Percentiles rank a stretch among this genome's conserved stretches.
These are phyloP conservation scores for Sarotherodon lohbergeri DNA, from an alignment of 2,113 vertebrate species.

Conservation along the genomic window DNA sequence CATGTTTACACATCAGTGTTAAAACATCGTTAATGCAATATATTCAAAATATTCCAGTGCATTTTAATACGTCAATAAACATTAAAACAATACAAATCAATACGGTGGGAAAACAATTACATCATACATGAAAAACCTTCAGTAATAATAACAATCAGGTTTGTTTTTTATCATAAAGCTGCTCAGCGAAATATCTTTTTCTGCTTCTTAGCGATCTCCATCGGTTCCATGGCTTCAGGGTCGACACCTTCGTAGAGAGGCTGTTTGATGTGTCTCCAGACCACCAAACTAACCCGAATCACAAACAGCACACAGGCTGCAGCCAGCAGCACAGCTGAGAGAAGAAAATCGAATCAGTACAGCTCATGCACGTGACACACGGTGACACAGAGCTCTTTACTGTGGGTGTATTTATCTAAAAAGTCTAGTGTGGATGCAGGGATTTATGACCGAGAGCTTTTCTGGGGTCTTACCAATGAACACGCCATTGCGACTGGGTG, in stretches of 20 bases:
- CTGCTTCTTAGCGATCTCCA: slow-evolving; percentile 42
- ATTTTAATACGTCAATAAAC: not conserved
- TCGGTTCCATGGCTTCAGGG: slow-evolving; percentile 26
- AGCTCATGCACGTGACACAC: not conserved
- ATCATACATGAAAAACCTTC: not conserved
- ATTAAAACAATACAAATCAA: not conserved
- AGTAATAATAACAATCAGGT: not conserved
- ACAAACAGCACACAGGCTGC: slow-evolving; percentile 39
- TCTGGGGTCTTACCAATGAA: slow-evolving; percentile 44
- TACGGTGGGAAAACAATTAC: not conserved
- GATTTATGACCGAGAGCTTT: not conserved
- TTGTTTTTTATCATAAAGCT: not conserved
- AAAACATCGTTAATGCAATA: not conserved
- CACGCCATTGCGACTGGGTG: slow-evolving; percentile 31
- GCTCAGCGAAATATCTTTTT: slow-evolving; percentile 48
- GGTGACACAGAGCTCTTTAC: not conserved
- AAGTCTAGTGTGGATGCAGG: not conserved
- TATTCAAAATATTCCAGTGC: not conserved
- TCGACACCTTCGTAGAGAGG: slow-evolving; percentile 41
- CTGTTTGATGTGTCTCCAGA: slow-evolving; percentile 62
- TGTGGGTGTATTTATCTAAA: not conserved
- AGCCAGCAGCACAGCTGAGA: slow-evolving; percentile 54
- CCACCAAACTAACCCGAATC: slow-evolving; percentile 48
- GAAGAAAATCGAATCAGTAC: not conserved
- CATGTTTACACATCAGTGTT: not conserved